phyloP scores from a whole-genome alignment of 2,888 invertebrate species.

The Lamellibrachia satsuma region DNA sequence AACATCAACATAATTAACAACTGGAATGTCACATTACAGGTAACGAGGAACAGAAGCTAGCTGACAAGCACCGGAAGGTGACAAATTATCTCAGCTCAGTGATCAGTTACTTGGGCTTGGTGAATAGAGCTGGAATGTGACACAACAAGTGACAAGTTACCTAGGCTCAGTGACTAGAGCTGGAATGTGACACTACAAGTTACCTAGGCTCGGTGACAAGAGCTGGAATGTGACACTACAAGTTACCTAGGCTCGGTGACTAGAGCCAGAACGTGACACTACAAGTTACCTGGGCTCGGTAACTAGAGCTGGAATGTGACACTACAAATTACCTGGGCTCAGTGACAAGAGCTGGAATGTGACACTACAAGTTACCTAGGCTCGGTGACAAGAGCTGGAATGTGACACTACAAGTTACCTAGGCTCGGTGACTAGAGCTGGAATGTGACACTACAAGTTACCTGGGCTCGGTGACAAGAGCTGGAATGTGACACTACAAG shows the following conservation, averaged over 20 bases:
- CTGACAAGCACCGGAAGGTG: too few species aligned
- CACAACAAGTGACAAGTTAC: too few species aligned
- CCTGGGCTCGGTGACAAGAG: not conserved
- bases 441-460: conserved; percentile 90
- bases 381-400: too few species aligned
- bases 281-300: conserved; percentile 61
- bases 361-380: not conserved
- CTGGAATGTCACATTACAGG: too few species aligned
- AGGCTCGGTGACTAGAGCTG: conserved; percentile 76
- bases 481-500: not conserved
- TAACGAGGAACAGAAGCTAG: too few species aligned
- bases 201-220: not conserved
- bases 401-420: conserved; percentile 43
- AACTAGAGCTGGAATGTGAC: conserved; percentile 89
- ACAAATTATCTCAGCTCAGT: too few species aligned
- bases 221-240: not conserved
- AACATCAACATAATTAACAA: too few species aligned
- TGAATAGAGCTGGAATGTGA: too few species aligned
- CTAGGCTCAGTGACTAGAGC: too few species aligned
- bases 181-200: not conserved
- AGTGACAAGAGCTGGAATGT: not conserved
- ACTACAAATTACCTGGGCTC: conserved; percentile 75
- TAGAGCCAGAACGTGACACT: not conserved
- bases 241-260: not conserved
- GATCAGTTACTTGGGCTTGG: too few species aligned